Evolutionary conservation across 2,797 vertebrate genomes (phyloP).

Genomic region (Cyclura pinguis): DNA sequence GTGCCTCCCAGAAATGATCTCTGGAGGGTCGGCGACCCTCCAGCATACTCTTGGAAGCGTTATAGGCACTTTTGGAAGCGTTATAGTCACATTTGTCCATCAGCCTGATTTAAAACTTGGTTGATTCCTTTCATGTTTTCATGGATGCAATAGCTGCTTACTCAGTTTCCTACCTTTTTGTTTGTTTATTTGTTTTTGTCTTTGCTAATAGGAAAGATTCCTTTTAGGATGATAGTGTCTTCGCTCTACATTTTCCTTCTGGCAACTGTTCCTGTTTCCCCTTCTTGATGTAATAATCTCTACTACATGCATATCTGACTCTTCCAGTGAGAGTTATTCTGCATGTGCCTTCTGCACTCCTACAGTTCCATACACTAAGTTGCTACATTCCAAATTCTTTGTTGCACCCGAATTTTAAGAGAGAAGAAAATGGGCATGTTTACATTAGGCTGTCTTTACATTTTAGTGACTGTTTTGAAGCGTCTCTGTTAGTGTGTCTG

Average conservation of each 20-base stretch:
- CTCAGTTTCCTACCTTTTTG: background rate
- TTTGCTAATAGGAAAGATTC: background rate
- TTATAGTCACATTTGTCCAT: background rate
- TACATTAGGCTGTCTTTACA: background rate
- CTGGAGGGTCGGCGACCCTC: background rate
- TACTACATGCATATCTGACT: background rate
- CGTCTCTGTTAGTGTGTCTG: no score
- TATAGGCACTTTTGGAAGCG: background rate
- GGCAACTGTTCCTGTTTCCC: no score
- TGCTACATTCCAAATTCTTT: background rate
- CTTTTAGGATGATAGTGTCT: background rate
- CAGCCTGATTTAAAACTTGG: background rate
- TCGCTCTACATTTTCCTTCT: background rate
- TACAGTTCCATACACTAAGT: background rate
- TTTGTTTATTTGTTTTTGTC: background rate
- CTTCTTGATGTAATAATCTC: background rate
- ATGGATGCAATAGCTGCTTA: background rate
- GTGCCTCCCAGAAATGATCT: background rate
- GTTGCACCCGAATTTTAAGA: background rate
- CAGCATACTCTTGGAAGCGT: background rate
- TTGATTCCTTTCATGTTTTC: background rate
- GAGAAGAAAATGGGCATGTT: background rate
- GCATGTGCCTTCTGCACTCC: background rate
- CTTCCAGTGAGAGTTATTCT: background rate
- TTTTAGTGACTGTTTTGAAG: background rate